Conservation (phyloP, 2,797 vertebrate species). For the Acanthornis magna region DNA sequence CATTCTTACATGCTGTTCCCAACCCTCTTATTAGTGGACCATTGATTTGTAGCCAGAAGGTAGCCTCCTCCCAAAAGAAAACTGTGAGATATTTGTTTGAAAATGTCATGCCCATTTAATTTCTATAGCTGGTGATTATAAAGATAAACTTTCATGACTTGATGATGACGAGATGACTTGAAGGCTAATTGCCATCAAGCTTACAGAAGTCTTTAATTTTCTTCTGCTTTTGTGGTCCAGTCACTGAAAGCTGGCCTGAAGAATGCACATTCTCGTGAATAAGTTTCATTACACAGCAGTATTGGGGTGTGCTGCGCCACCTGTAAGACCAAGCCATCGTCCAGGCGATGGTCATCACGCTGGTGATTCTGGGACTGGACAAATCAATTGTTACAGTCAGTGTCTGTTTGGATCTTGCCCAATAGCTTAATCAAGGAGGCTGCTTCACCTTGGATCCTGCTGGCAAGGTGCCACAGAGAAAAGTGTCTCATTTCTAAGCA, state of each 20-base stretch:
- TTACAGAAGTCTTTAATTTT: background rate
- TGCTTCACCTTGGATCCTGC: background rate
- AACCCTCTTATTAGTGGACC: background rate
- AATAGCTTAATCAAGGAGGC: background rate
- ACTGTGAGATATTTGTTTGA: background rate
- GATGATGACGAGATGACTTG: too few species aligned
- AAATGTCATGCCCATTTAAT: background rate
- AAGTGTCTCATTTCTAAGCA: background rate
- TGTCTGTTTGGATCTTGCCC: background rate
- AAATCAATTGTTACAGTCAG: background rate
- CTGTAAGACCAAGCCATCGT: background rate
- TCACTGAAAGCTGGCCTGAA: background rate
- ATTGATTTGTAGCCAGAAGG: background rate
- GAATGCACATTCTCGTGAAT: background rate
- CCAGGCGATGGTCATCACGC: background rate
- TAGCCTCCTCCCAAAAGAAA: background rate
- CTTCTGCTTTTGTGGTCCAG: background rate
- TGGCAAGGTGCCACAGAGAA: background rate
- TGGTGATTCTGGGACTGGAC: background rate
- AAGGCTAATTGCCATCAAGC: background rate
- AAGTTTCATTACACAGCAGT: background rate
- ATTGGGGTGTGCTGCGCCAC: fast-evolving
- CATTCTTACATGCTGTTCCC: background rate
- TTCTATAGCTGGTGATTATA: background rate
- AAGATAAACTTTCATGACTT: background rate